A percentile compares a stretch with the other conserved stretches of the same genome.
These are phyloP conservation scores for Astyanax mexicanus DNA, from an alignment of 2,797 vertebrate genomes.

Conservation along the genomic window DNA sequence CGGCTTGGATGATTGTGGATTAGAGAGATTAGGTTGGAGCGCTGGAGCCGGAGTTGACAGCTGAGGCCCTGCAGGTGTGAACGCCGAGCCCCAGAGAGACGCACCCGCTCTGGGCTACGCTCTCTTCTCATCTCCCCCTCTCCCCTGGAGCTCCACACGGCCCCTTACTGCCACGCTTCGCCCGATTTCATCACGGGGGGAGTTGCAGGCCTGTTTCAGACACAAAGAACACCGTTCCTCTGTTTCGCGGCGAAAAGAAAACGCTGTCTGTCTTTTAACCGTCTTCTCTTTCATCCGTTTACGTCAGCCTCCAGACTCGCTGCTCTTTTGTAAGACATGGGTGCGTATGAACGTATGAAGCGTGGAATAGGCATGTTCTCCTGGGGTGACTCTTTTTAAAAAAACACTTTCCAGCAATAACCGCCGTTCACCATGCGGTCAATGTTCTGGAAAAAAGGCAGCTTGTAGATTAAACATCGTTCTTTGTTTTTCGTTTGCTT, in stretches of 20 bases:
- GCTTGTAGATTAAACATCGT: not conserved
- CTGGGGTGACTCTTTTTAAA: not conserved
- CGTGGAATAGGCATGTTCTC: conserved; percentile 16
- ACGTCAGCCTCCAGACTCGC: conserved; percentile 39
- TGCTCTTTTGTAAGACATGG: conserved; percentile 46
- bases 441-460: not conserved
- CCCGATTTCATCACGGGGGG: conserved; percentile 47
- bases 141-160: conserved; percentile 4
- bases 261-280: conserved; percentile 24
- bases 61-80: conserved; percentile 76
- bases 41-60: conserved; percentile 74
- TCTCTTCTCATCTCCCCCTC: conserved; percentile 10
- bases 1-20: conserved; percentile 84
- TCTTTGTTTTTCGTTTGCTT: not conserved
- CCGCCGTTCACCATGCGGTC: not conserved
- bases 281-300: conserved; percentile 44
- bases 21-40: conserved; percentile 82
- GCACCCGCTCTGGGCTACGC: conserved; percentile 36
- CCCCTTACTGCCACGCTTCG: conserved; percentile 36
- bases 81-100: conserved; percentile 34
- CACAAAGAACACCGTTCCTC: conserved; percentile 5
- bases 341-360: conserved; percentile 2
- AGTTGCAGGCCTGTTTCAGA: conserved; percentile 47
- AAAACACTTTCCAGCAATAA: not conserved
- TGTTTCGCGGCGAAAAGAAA: not conserved